phyloP scores from a whole-genome alignment of 2,113 vertebrate genomes.

The Perca schrenkii region DNA sequence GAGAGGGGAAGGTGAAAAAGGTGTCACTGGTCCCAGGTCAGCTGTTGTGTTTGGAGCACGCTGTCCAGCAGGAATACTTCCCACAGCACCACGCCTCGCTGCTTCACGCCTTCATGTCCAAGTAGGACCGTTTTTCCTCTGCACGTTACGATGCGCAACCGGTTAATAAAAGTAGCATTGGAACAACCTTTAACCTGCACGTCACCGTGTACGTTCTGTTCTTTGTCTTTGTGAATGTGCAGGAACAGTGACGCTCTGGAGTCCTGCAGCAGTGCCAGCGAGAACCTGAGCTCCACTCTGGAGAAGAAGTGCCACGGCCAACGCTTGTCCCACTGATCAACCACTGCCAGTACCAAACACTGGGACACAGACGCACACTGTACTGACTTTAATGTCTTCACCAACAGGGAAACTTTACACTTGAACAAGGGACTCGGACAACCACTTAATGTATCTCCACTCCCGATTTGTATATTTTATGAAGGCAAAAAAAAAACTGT shows the following conservation, averaged over 20 bases:
- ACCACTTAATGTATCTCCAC: conserved; percentile 54
- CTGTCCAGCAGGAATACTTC: conserved; percentile 95
- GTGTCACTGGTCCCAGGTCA: conserved; percentile 88
- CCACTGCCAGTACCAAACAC: background rate
- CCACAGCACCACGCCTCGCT: conserved; percentile 86
- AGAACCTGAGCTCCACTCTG: conserved; percentile 70
- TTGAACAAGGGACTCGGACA: conserved; percentile 51
- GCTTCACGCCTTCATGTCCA: conserved; percentile 90
- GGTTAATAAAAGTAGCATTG: background rate
- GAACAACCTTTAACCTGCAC: background rate
- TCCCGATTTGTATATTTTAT: conserved; percentile 56
- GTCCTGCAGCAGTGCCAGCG: conserved; percentile 62
- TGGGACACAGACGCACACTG: conserved; percentile 28
- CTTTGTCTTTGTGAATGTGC: conserved; percentile 40
- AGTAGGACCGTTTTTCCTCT: conserved; percentile 81
- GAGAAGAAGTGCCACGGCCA: conserved; percentile 50
- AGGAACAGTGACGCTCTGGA: conserved; percentile 75
- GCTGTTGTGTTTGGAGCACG: conserved; percentile 90
- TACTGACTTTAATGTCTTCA: conserved; percentile 15
- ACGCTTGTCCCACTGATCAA: background rate
- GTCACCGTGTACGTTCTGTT: accelerated
- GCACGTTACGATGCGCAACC: background rate
- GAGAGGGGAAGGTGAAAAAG: conserved; percentile 91
- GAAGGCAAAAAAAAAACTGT: conserved; percentile 33
- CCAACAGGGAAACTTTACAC: conserved; percentile 37